Evolutionary conservation across 2,888 invertebrate genomes (phyloP), one percentile per base, ranked within the genome.

Genomic region (Baccha elongata): DNA sequence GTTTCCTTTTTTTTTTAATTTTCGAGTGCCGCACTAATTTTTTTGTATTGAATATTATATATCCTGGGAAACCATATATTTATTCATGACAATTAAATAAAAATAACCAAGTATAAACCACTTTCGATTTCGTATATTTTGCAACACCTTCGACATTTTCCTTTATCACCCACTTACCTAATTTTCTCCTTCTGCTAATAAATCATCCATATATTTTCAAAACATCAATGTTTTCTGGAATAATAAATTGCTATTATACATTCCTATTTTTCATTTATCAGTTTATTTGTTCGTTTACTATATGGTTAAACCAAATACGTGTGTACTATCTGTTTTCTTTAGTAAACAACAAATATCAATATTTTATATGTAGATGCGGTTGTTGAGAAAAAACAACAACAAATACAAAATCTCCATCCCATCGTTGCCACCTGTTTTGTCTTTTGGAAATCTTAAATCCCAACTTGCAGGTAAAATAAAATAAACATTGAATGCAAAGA

Each of bases 391-490:
- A 32, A 4, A 32, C 2, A 32, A 26, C 26, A 32, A 32, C 4
- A 32, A 32, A 32, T 8, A 32, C n/a, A 21, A 29, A 1, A 15
- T 50, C 50, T 17, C 44, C 50, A 26, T 64, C 37, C 8, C 42
- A n/a, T 44, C 40, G 35, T 68, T n/a, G 71, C 50, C 71, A 71
- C 71, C 71, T 71, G 71, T 71, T 71, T 60, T 69, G 48, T 60
- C 26, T 50, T 58, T 6, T 26, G 10, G 11, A 48, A 48, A 48
- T 5, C 29, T 32, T 42, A 26, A 46, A 64, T 46, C 35, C 17
- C 53, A 1, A 48, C 58, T 48, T 21, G 32, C 29, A 32, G 29
- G 17, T 21, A 29, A 60, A 69, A 40, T 32, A 8, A 32, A 62
- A 60, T 62, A 60, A 71, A 71, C 50, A 71, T n/a, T 32, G 42